Conservation (phyloP, 2,888 invertebrate genomes). For the Philhelius pedissequus region DNA sequence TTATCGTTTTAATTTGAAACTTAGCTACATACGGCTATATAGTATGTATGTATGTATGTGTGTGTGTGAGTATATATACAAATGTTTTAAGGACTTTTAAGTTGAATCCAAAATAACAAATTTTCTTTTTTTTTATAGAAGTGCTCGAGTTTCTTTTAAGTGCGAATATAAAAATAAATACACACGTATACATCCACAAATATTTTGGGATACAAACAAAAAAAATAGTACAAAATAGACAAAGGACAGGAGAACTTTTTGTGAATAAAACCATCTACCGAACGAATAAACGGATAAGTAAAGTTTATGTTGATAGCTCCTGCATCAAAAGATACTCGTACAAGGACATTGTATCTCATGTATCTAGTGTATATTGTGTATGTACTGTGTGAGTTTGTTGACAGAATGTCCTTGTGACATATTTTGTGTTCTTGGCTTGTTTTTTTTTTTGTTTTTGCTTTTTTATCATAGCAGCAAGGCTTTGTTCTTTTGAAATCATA, state of each 20-base stretch:
- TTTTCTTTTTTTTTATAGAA: not conserved
- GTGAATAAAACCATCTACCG: constrained; percentile 39
- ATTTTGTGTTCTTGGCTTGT: constrained; percentile 41
- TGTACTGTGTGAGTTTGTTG: constrained; percentile 55
- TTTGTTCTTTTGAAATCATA: constrained; percentile 36
- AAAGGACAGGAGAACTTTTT: not conserved
- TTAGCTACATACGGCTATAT: too few relatives aligned
- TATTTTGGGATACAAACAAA: not conserved
- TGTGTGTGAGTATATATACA: too few relatives aligned
- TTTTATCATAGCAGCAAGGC: not conserved
- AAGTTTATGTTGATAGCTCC: not conserved
- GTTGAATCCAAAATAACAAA: constrained; percentile 26
- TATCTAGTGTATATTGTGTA: constrained; percentile 19
- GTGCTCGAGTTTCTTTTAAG: constrained; percentile 11
- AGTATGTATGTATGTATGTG: too few relatives aligned
- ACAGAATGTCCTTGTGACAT: constrained; percentile 63
- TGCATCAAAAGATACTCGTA: constrained; percentile 9
- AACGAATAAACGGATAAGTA: constrained; percentile 31
- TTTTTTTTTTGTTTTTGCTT: not conserved
- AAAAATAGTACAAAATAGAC: constrained; percentile 14
- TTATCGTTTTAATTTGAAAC: constrained; percentile 25
- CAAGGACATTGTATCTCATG: constrained; percentile 44
- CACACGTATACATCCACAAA: not conserved
- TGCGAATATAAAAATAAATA: constrained; percentile 20
- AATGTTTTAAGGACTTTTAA: constrained; percentile 32